Base-by-base conservation (phyloP, 2,888 invertebrate species). In the Macrophya annulata region DNA sequence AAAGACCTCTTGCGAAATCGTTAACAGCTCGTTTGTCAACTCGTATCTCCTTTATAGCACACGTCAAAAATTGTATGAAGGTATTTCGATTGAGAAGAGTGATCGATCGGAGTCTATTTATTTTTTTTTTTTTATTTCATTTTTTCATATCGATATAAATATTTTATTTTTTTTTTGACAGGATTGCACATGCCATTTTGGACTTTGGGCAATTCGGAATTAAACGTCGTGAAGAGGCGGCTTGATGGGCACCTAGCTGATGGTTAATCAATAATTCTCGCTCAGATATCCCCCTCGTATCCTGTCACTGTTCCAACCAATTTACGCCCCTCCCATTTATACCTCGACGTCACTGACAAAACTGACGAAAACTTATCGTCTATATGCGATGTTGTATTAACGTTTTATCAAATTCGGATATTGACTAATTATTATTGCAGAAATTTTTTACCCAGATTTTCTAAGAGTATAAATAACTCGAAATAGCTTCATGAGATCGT, bases 261-360 rank as follows among this genome's bases (percentile, higher is more conserved):
- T 77, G 77, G 51, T 31, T 77, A 48, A 77, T 55, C 77, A 77
- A 77, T 77, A 77, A 77, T 77, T 77, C 77, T n/a, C 55, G 31
- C n/a, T 77, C 55, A 31, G 77, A 77, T 77, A 77, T 51, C 17
- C 31, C 77, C 77, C 37, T 77, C 55, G 51, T n/a, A 55, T 77
- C 31, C 31, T 37, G 48, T 31, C 77, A 31, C 9, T 31, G 77
- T 51, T 55, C 17, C 43, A 43, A 43, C 31, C 77, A 55, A 48
- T 77, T 77, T 17, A 15, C 48, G 55, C 37, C 25, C 17, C 25
- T 48, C 55, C n/a, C 17, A 4, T 37, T 68, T 1, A 15, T 12
- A 17, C 37, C 37, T 68, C 12, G 68, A 68, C 37, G 31, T 37
- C 15, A 37, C 31, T 68, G 68, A 37, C 37, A 68, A 17, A 8